A percentile compares a stretch with the other conserved stretches of the same genome.
Evolutionary conservation across 2,888 invertebrate genomes (phyloP).

Genomic region (Leuctra nigra): DNA sequence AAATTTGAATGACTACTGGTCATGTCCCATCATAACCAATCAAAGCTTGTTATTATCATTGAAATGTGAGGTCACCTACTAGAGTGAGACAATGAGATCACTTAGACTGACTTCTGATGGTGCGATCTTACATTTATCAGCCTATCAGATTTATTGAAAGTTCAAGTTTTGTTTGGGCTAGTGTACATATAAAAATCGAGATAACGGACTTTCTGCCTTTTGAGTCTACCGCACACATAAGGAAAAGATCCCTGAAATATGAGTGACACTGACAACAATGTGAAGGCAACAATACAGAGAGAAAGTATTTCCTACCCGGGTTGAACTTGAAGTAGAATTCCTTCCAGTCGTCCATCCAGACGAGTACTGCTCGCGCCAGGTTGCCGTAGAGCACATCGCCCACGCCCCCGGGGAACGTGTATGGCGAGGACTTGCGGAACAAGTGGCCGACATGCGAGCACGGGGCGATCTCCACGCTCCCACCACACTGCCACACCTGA

Average conservation of each 20-base stretch:
- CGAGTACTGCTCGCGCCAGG: conserved; percentile 85
- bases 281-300: not conserved
- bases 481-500: conserved; percentile 88
- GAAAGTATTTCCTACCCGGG: conserved; percentile 42
- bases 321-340: conserved; percentile 87
- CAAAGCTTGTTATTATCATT: no score
- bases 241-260: not conserved
- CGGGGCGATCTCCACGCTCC: conserved; percentile 81
- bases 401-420: conserved; percentile 91
- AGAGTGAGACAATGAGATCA: no score
- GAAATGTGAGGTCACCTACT: no score
- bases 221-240: not conserved
- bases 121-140: no score
- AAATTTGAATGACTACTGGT: no score
- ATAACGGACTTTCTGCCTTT: no score
- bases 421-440: conserved; percentile 88
- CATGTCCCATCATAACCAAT: no score
- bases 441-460: conserved; percentile 93
- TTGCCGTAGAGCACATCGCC: conserved; percentile 83
- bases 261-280: not conserved
- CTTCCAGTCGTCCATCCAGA: conserved; percentile 98
- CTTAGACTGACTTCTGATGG: no score
- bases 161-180: no score
- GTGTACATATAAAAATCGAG: no score
- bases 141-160: no score